phyloP scores from a whole-genome alignment of 2,888 invertebrate species.

The Drosophila pseudotakahashii region DNA sequence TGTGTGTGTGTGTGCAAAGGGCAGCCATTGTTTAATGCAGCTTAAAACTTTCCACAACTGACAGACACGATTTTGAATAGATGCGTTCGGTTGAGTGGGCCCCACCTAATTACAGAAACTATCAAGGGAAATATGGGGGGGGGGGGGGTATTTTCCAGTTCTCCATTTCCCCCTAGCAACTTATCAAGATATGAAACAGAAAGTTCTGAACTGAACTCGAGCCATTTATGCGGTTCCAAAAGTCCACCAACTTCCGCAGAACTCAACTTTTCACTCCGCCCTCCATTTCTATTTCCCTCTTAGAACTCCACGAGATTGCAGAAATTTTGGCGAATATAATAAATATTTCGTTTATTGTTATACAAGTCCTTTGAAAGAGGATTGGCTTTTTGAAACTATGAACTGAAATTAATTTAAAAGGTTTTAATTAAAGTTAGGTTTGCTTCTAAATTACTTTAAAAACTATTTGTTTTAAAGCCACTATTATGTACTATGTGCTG shows the following conservation, averaged over 20 bases:
- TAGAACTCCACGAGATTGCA: not conserved
- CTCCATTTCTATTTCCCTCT: not conserved
- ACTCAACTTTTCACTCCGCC: slow-evolving; percentile 2
- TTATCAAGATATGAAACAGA: slow-evolving; percentile 27
- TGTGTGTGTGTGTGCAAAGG: slow-evolving; percentile 19
- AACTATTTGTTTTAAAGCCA: no score
- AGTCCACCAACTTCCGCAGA: slow-evolving; percentile 1
- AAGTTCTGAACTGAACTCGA: slow-evolving; percentile 17
- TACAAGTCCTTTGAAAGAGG: not conserved
- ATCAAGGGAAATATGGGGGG: slow-evolving; percentile 7
- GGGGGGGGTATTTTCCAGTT: not conserved
- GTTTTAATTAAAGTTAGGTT: no score
- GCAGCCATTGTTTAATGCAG: slow-evolving; percentile 52
- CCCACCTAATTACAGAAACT: slow-evolving; percentile 54
- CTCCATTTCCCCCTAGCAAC: not conserved
- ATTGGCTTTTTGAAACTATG: no score
- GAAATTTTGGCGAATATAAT: not conserved
- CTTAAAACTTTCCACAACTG: slow-evolving; percentile 50
- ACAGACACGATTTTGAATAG: slow-evolving; percentile 46
- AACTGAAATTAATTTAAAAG: no score
- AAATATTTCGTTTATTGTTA: not conserved
- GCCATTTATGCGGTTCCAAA: slow-evolving; percentile 10
- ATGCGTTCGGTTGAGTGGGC: slow-evolving; percentile 19
- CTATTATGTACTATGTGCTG: no score
- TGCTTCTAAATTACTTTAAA: no score